Percentiles rank a stretch among this genome's conserved stretches.
These are phyloP conservation scores for Neuroterus valhalla DNA, from an alignment of 1,140 invertebrate genomes.

Conservation along the genomic window DNA sequence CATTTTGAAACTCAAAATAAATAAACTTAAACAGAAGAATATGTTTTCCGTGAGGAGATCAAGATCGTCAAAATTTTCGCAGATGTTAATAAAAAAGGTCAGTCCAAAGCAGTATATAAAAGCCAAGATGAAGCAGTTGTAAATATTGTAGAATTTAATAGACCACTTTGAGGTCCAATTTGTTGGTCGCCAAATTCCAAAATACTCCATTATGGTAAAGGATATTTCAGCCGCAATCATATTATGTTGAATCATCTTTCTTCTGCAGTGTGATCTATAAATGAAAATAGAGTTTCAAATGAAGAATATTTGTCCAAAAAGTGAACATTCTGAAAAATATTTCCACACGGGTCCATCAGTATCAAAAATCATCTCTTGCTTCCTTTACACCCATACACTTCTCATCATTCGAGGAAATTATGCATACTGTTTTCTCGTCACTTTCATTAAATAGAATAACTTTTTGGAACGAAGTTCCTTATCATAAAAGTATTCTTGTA, in stretches of 20 bases:
- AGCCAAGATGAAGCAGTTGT: neutral
- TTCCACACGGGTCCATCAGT: no score
- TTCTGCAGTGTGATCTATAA: neutral
- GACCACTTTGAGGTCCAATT: neutral
- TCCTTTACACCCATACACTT: no score
- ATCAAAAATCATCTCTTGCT: no score
- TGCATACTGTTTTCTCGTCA: no score
- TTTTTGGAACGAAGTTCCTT: no score
- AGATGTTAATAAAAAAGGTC: neutral
- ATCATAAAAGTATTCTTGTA: no score
- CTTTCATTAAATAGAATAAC: no score
- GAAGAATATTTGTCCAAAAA: neutral
- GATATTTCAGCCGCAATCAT: neutral
- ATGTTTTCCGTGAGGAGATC: neutral
- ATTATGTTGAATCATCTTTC: neutral
- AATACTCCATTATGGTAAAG: neutral
- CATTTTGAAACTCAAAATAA: neutral
- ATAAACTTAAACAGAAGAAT: neutral
- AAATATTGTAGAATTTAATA: constrained; percentile 5
- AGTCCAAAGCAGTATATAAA: neutral
- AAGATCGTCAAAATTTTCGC: neutral
- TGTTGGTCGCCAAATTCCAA: neutral
- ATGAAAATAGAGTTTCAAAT: neutral
- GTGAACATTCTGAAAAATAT: no score
- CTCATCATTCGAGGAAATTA: no score